These are phyloP conservation scores for Apeltes quadracus DNA, from an alignment of 2,113 vertebrate species.

Conservation along the genomic window DNA sequence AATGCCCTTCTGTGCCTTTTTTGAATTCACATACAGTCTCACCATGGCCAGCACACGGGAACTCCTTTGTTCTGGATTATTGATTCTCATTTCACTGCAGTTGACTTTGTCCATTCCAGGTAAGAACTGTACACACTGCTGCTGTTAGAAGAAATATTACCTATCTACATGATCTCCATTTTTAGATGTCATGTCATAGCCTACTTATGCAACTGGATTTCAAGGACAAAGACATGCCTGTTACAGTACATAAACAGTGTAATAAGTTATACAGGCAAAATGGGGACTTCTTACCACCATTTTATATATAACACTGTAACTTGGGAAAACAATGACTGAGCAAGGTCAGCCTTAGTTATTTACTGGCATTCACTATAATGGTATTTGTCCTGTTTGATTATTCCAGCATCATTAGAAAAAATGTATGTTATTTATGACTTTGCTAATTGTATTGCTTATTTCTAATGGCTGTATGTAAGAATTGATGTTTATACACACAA, in stretches of 20 bases:
- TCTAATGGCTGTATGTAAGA: not conserved
- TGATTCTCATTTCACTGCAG: conserved; percentile 62
- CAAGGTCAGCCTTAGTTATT: not conserved
- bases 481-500: not conserved
- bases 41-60: conserved; percentile 60
- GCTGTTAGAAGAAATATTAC: not conserved
- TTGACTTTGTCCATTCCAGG: conserved; percentile 49
- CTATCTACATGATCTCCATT: not conserved
- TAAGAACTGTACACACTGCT: conserved; percentile 53
- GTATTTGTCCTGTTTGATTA: not conserved
- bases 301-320: not conserved
- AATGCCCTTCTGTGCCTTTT: not conserved
- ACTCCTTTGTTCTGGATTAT: conserved; percentile 55
- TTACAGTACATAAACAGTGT: not conserved
- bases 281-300: not conserved
- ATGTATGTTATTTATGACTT: not conserved
- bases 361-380: not conserved
- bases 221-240: not conserved
- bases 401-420: not conserved
- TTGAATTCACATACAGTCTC: not conserved
- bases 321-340: not conserved
- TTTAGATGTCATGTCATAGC: not conserved
- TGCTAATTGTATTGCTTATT: not conserved
- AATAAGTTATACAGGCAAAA: not conserved
- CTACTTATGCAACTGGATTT: not conserved